These are phyloP conservation scores for Amniataba percoides DNA, from an alignment of 2,797 vertebrate genomes.

Conservation along the genomic window DNA sequence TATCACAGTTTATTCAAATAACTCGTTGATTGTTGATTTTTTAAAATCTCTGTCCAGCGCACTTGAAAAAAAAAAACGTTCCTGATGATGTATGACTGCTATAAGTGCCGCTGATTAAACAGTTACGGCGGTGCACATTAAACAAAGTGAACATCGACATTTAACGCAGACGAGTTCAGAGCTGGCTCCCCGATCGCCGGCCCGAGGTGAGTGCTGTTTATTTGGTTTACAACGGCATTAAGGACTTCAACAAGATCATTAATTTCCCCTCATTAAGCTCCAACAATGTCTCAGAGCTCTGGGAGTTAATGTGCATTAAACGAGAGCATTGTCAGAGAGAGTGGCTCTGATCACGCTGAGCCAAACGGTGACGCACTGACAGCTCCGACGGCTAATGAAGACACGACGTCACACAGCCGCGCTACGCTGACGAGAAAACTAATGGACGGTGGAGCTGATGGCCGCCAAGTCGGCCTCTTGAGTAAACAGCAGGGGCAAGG, in stretches of 20 bases:
- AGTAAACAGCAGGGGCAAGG: constrained; percentile 76
- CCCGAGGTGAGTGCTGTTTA: constrained; percentile 50
- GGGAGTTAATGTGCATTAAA: constrained; percentile 36
- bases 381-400: constrained; percentile 55
- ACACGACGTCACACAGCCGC: constrained; percentile 64
- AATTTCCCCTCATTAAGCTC: constrained; percentile 49
- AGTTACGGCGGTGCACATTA: constrained; percentile 33
- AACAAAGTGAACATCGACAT: constrained; percentile 39
- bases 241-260: constrained; percentile 53
- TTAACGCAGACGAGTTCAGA: constrained; percentile 35
- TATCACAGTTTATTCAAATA: neutral
- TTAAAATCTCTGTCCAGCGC: neutral
- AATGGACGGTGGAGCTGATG: constrained; percentile 63
- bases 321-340: constrained; percentile 22
- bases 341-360: constrained; percentile 55
- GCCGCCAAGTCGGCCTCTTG: constrained; percentile 46
- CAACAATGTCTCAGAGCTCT: constrained; percentile 30
- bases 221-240: constrained; percentile 54
- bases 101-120: constrained; percentile 42
- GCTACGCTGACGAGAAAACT: constrained; percentile 63
- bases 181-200: constrained; percentile 28
- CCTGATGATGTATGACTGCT: constrained; percentile 22
- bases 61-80: constrained; percentile 8
- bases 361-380: constrained; percentile 47
- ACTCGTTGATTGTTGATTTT: neutral